Base-by-base conservation (phyloP, 2,113 vertebrate genomes). In the Catharus minimus region DNA sequence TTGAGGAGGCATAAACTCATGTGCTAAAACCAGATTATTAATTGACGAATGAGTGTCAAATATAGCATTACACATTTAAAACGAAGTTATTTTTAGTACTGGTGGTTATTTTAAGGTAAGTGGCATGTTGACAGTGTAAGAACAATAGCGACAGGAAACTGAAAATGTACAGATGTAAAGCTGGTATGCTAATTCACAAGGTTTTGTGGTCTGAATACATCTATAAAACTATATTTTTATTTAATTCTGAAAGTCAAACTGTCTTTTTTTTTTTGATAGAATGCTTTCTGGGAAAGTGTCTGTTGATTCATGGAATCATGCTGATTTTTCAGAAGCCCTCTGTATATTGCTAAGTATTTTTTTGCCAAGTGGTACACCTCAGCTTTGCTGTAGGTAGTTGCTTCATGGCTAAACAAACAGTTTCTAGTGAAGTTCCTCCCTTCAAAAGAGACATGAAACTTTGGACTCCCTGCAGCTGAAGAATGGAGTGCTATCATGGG, bases 71-170 rank as follows among this genome's bases (percentile, higher is more conserved):
- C 28, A n/a, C 38, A 27, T 75, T 86, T 57, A 83, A 68, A 89
- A 61, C 7, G 2, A 90, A 88, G 82, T 44, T 95, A 55, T 83
- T 92, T 91, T 83, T 26, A 47, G 6, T 78, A 15, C 52, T 77
- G 60, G 8, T 83, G 60, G 68, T 88, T 90, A 80, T 91, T 95
- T 88, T 85, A 69, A 89, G 38, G 28, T 65, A 78, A 84, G 20
- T 86, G 80, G 10, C 32, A 14, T 78, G 49, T 44, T 90, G 73
- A 47, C 28, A 84, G 53, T 11, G 0, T 67, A 57, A 74, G 46
- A 88, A 33, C 22, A 60, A 38, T 72, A 75, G 61, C 4, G 26
- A 71, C 16, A 67, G 47, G 50, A 58, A 57, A 46, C 33, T 83
- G 26, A 58, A 43, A 74, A 81, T 18, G 22, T 90, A 27, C 22